Evolutionary conservation across 35 echinoderm and acorn worm genomes (phyloP).

Genomic region (Apostichopus parvimensis): DNA sequence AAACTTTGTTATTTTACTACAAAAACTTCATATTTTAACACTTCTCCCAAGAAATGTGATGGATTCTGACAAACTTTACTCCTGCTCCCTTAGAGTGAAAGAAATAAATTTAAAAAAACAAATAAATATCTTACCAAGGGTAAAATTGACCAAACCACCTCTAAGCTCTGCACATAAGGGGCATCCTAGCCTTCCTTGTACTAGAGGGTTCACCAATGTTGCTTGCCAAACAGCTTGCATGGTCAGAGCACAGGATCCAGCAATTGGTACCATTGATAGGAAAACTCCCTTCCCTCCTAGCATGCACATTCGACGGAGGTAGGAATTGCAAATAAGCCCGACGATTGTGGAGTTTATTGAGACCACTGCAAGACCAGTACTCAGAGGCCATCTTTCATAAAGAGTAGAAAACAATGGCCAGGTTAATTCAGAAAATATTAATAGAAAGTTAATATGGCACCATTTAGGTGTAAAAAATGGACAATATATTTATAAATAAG

Average conservation of each 20-base stretch:
- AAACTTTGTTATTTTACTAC: no score
- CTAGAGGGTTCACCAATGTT: slow-evolving; percentile 54
- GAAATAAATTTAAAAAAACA: no score
- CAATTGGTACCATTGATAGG: slow-evolving; percentile 75
- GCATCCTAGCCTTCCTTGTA: slow-evolving; percentile 61
- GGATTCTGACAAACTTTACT: no score
- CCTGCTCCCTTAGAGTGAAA: no score
- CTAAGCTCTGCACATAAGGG: slow-evolving; percentile 77
- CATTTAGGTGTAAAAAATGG: background rate
- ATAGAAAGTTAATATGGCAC: background rate
- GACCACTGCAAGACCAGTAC: slow-evolving; percentile 39
- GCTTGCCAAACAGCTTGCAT: slow-evolving; percentile 51
- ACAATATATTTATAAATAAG: no score
- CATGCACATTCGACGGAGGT: slow-evolving; percentile 85
- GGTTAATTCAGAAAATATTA: background rate
- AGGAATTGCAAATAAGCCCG: slow-evolving; percentile 78
- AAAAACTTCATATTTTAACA: no score
- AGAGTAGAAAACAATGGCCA: background rate
- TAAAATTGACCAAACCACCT: slow-evolving; percentile 63
- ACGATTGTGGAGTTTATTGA: slow-evolving; percentile 72
- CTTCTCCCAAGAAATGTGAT: no score
- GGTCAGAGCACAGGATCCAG: slow-evolving; percentile 55
- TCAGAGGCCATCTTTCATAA: slow-evolving; percentile 71
- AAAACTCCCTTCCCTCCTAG: slow-evolving; percentile 53
- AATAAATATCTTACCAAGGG: slow-evolving; percentile 62